Evolutionary conservation across 2,888 invertebrate species (phyloP).

Genomic region (Hydrotaea cyrtoneurina): DNA sequence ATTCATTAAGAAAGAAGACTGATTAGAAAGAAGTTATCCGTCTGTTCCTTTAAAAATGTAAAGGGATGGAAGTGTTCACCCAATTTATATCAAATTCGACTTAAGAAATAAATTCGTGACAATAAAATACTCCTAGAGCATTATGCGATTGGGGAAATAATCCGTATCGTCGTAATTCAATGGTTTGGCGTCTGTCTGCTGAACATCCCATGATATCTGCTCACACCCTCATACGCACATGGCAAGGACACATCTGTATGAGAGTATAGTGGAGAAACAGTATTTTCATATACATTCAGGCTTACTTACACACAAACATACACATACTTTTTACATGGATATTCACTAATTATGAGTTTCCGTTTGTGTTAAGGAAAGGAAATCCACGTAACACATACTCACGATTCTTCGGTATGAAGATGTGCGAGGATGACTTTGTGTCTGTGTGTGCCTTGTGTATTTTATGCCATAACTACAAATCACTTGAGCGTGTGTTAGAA

Average conservation of each 20-base stretch:
- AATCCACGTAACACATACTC: constrained; percentile 45
- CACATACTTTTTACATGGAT: constrained; percentile 60
- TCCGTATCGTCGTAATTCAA: too few species aligned
- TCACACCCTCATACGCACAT: constrained; percentile 13
- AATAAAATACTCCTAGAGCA: too few species aligned
- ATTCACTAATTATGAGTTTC: constrained; percentile 65
- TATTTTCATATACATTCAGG: background rate
- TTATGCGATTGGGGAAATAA: too few species aligned
- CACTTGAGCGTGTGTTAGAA: constrained; percentile 66
- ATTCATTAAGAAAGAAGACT: too few species aligned
- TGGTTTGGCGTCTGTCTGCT: background rate
- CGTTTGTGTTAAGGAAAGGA: constrained; percentile 54
- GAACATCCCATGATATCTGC: background rate
- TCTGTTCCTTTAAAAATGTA: too few species aligned
- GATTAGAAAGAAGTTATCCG: too few species aligned
- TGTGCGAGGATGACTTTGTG: constrained; percentile 9
- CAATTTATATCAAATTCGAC: too few species aligned
- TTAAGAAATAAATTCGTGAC: too few species aligned
- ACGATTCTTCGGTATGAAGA: background rate
- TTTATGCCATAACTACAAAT: constrained; percentile 60
- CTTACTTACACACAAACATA: background rate
- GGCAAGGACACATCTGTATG: constrained; percentile 25
- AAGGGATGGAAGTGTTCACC: too few species aligned
- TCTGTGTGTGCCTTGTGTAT: constrained; percentile 15
- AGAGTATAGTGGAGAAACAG: background rate